Evolutionary conservation across 2,888 invertebrate species (phyloP).

Genomic region (Crioceris asparagi): DNA sequence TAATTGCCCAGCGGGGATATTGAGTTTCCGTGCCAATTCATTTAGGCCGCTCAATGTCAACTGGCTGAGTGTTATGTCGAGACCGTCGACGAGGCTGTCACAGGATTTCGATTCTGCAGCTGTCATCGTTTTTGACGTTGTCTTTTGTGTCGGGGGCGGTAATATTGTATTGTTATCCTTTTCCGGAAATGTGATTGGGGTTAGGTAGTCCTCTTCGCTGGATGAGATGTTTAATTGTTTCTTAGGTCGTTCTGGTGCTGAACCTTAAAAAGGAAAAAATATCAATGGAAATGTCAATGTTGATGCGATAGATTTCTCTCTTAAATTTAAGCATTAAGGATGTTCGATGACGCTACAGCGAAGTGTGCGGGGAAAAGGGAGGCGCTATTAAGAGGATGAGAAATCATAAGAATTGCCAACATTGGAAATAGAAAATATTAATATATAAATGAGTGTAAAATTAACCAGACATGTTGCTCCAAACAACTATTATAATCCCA

Average conservation of each 20-base stretch:
- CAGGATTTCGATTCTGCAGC: background rate
- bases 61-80: conserved; percentile 74
- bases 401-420: too few relatives aligned
- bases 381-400: too few relatives aligned
- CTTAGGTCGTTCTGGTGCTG: conserved; percentile 36
- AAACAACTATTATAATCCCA: too few relatives aligned
- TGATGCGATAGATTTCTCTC: too few relatives aligned
- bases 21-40: conserved; percentile 63
- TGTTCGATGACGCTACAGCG: too few relatives aligned
- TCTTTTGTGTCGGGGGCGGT: conserved; percentile 42
- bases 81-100: conserved; percentile 26
- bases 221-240: conserved; percentile 27
- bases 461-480: too few relatives aligned
- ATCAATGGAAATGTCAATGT: background rate
- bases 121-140: too few relatives aligned
- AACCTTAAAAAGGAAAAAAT: background rate
- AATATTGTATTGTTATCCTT: conserved; percentile 33
- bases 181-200: conserved; percentile 41
- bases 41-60: conserved; percentile 72
- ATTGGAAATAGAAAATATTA: too few relatives aligned
- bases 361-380: too few relatives aligned
- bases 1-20: conserved; percentile 66
- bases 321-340: too few relatives aligned
- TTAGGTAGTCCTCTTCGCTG: conserved; percentile 53
- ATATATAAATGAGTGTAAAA: too few relatives aligned